Evolutionary conservation across 1,140 invertebrate species (phyloP), one percentile per base, ranked within the genome.

Genomic region (Lysiphlebus fabarum): DNA sequence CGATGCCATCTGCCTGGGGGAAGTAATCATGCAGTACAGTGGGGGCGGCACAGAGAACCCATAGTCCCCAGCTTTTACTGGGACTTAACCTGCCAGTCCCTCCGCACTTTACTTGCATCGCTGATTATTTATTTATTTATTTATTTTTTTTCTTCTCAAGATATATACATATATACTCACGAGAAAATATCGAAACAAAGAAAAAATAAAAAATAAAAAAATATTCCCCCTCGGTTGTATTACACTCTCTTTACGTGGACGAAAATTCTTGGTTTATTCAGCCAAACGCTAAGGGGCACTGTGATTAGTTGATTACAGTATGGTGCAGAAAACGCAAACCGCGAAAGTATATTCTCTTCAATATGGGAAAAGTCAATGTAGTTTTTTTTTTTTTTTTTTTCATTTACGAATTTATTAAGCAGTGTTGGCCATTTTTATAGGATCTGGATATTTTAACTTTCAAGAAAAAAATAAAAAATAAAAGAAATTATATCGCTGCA

Each of bases 1-100:
- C 75, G 75, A 78, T 79, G 73, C 75, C 64, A 37, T 34, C 51
- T 51, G 68, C 74, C 72, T 62, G 67, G 66, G 65, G 77, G 77
- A 70, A 72, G 75, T 69, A 74, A 76, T 77, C 75, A 73, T 65
- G 71, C 67, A 69, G 67, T 66, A 67, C 67, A 72, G 74, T 72
- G 77, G 72, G 75, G 75, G 75, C 70, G 75, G 71, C 65, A 65
- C 58, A 54, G 63, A 64, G 67, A 68, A 64, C 64, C 64, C 33
- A 26, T 47, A 38, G 12, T 26, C 17, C 17, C 17, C 4, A 4
- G 17, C 2, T 26, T 4, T 26, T 26, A 40, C 67, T 64, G 67
- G 62, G 64, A 65, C 62, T 70, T 62, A 69, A 70, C 68, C 67
- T 69, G 69, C 67, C 66, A 69, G 64, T 64, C 64, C 61, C 37